Evolutionary conservation across 2,797 vertebrate species (phyloP).

Genomic region (Pseudopleuronectes americanus): DNA sequence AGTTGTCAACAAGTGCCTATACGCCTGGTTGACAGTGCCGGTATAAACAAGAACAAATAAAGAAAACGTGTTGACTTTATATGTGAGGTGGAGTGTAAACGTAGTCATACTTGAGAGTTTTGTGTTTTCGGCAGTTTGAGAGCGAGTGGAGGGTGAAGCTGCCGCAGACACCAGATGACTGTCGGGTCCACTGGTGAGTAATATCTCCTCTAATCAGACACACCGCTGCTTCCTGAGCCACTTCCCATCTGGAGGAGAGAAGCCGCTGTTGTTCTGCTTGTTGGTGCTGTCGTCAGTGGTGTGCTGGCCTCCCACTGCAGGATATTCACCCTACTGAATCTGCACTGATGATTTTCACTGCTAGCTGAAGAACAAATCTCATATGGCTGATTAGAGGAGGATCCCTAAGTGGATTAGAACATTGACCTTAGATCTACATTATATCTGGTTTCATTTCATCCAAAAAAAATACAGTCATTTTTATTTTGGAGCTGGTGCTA

Average conservation of each 20-base stretch:
- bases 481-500: background rate
- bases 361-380: background rate
- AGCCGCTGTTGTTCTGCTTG: slow-evolving; percentile 38
- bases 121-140: background rate
- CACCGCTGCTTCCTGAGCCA: slow-evolving; percentile 38
- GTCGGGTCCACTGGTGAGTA: slow-evolving; percentile 29
- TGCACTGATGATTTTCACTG: background rate
- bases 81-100: background rate
- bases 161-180: slow-evolving; percentile 19
- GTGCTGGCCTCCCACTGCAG: background rate
- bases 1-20: slow-evolving; percentile 2
- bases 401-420: background rate
- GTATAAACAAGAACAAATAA: background rate
- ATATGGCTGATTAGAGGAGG: background rate
- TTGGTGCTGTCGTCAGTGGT: slow-evolving; percentile 13
- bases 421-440: background rate
- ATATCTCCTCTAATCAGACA: slow-evolving; percentile 42
- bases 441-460: background rate
- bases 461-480: background rate
- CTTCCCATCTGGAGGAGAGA: slow-evolving; percentile 37
- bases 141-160: slow-evolving; percentile 5
- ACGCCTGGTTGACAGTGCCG: background rate
- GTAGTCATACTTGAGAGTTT: background rate
- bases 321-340: background rate
- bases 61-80: background rate